A percentile compares a stretch with the other conserved stretches of the same genome.
phyloP scores from a whole-genome alignment of 2,888 invertebrate genomes.

The Acleris emargana region DNA sequence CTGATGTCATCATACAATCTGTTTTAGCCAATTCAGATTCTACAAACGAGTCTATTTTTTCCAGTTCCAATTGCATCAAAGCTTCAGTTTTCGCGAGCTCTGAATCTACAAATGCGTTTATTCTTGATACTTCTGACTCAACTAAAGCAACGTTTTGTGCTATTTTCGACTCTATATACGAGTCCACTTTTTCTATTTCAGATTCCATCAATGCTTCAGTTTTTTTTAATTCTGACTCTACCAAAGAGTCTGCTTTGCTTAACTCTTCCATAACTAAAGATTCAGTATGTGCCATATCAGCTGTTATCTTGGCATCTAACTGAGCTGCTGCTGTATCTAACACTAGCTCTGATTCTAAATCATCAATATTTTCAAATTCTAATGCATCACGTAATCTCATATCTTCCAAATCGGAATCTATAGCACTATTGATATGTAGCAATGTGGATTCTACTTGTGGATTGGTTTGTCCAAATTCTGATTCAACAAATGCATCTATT shows the following conservation, averaged over 20 bases:
- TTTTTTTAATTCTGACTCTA: constrained; percentile 7
- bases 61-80: constrained; percentile 6
- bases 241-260: constrained; percentile 3
- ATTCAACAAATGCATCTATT: constrained; percentile 10
- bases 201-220: constrained; percentile 8
- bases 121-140: constrained; percentile 9
- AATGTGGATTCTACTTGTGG: neutral
- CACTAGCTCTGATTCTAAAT: constrained; percentile 3
- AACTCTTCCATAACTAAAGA: neutral
- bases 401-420: constrained; percentile 3
- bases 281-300: neutral
- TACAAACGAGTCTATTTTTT: neutral
- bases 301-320: neutral
- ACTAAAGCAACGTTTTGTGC: constrained; percentile 1
- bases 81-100: neutral
- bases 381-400: constrained; percentile 5
- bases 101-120: constrained; percentile 11
- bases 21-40: neutral
- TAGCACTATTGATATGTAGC: neutral
- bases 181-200: constrained; percentile 8
- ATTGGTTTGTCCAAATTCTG: neutral
- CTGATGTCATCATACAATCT: neutral
- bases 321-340: neutral
- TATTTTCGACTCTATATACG: constrained; percentile 1
- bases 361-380: constrained; percentile 4